Evolutionary conservation across 1,140 invertebrate species (phyloP).

Genomic region (Drosophila novamexicana): DNA sequence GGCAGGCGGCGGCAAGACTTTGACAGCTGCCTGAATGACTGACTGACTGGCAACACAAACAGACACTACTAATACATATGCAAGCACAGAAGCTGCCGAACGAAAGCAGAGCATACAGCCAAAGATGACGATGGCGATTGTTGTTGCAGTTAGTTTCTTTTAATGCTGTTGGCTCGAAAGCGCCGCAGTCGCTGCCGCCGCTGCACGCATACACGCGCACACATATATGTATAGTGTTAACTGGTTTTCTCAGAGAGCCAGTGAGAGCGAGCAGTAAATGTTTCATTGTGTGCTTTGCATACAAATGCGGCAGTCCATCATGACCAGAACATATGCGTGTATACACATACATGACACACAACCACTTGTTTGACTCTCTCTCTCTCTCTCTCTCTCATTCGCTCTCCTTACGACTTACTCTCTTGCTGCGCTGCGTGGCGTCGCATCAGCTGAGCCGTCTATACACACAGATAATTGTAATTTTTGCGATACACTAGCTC

Average conservation of each 20-base stretch:
- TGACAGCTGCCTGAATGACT: constrained; percentile 63
- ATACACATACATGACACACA: constrained; percentile 33
- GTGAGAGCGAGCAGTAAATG: constrained; percentile 26
- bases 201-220: constrained; percentile 20
- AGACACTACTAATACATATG: constrained; percentile 29
- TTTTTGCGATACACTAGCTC: constrained; percentile 43
- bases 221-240: constrained; percentile 19
- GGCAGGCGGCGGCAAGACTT: constrained; percentile 47
- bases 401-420: constrained; percentile 17
- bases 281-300: constrained; percentile 59
- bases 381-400: constrained; percentile 12
- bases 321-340: constrained; percentile 37
- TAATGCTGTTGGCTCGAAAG: constrained; percentile 22
- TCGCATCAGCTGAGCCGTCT: constrained; percentile 54
- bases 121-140: constrained; percentile 60
- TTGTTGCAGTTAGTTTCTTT: constrained; percentile 52
- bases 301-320: constrained; percentile 55
- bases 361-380: constrained; percentile 71
- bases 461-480: constrained; percentile 25
- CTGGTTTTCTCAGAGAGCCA: constrained; percentile 45
- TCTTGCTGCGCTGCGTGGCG: constrained; percentile 9
- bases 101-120: constrained; percentile 58
- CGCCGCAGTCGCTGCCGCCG: constrained; percentile 20
- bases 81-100: constrained; percentile 44
- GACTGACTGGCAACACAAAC: constrained; percentile 49